Evolutionary conservation across 2,797 vertebrate genomes (phyloP).

Genomic region (Galago senegalensis): DNA sequence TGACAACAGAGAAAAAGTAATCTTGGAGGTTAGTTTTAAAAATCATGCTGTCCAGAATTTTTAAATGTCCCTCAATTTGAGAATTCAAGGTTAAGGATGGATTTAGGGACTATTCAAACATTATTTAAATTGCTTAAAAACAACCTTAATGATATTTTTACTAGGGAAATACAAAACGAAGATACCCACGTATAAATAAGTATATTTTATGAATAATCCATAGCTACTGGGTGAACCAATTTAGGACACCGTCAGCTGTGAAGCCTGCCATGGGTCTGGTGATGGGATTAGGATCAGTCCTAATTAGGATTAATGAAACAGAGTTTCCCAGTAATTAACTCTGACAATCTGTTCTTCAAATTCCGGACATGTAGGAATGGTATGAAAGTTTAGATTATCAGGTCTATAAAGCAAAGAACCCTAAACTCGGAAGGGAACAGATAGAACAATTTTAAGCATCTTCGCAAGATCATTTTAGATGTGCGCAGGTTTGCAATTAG

Average conservation of each 20-base stretch:
- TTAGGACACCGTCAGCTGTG: background rate
- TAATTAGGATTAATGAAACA: background rate
- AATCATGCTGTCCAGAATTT: background rate
- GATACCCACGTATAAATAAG: background rate
- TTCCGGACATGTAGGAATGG: background rate
- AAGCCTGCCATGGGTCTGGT: background rate
- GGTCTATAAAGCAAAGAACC: background rate
- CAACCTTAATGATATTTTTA: conserved; percentile 3
- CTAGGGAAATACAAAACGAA: background rate
- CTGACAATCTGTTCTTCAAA: background rate
- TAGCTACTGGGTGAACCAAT: background rate
- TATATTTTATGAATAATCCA: background rate
- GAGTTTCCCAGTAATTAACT: background rate
- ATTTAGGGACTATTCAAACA: background rate
- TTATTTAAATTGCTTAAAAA: background rate
- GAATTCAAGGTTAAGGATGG: conserved; percentile 1
- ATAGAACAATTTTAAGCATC: background rate
- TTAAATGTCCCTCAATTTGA: conserved; percentile 28
- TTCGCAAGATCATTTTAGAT: background rate
- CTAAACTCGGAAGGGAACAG: background rate
- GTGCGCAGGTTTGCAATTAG: background rate
- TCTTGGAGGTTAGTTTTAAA: conserved; percentile 48
- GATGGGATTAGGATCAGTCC: background rate
- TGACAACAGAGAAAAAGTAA: background rate
- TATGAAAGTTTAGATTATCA: background rate